phyloP scores from a whole-genome alignment of 2,113 vertebrate genomes.

The Loxodonta africana region DNA sequence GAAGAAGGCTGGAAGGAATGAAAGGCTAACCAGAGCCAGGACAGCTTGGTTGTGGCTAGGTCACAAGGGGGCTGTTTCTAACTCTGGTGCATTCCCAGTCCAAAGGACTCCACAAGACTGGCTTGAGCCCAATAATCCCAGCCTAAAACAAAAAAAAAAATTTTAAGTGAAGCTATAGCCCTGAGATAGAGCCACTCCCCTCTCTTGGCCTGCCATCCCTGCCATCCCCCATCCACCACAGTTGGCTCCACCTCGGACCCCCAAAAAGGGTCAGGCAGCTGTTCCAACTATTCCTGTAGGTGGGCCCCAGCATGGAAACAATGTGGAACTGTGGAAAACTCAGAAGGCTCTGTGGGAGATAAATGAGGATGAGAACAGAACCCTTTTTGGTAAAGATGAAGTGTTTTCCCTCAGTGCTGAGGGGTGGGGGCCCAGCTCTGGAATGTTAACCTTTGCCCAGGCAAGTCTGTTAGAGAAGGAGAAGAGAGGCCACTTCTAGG shows the following conservation, averaged over 20 bases:
- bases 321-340: slow-evolving; percentile 81
- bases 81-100: slow-evolving; percentile 25
- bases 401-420: slow-evolving; percentile 74
- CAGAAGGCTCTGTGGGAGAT: slow-evolving; percentile 83
- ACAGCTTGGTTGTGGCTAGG: background rate
- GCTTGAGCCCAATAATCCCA: slow-evolving; percentile 16
- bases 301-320: slow-evolving; percentile 88
- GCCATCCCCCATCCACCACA: background rate
- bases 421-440: slow-evolving; percentile 36
- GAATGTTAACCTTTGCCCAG: slow-evolving; percentile 83
- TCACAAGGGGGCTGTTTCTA: slow-evolving; percentile 52
- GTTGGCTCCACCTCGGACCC: slow-evolving; percentile 41
- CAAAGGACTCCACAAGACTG: slow-evolving; percentile 44
- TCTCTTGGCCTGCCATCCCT: slow-evolving; percentile 26
- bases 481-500: slow-evolving; percentile 1
- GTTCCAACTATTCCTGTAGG: slow-evolving; percentile 88
- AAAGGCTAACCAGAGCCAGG: slow-evolving; percentile 34
- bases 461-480: background rate
- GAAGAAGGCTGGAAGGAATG: slow-evolving; percentile 1
- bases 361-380: slow-evolving; percentile 79
- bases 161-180: background rate
- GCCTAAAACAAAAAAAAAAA: background rate
- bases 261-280: slow-evolving; percentile 82
- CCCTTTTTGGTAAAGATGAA: slow-evolving; percentile 85
- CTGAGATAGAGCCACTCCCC: background rate